These are phyloP conservation scores for Melanotaenia boesemani DNA, from an alignment of 2,797 vertebrate species.

Conservation along the genomic window DNA sequence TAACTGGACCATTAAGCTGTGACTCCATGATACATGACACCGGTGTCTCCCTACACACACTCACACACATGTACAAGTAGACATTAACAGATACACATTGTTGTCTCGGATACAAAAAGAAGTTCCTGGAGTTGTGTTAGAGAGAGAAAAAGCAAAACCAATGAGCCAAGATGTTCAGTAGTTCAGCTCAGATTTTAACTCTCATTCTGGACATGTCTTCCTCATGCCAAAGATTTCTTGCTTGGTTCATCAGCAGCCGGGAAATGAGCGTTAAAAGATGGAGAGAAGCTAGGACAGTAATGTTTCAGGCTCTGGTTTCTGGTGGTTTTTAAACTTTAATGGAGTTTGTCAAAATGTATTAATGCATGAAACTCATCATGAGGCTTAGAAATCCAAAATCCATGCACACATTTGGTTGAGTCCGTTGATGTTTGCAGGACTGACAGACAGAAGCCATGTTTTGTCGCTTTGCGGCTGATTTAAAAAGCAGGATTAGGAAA, in stretches of 20 bases:
- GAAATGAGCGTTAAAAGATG: slow-evolving; percentile 7
- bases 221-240: not conserved
- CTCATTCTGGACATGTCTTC: slow-evolving; percentile 14
- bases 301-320: not conserved
- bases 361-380: not conserved
- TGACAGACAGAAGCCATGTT: too few species aligned
- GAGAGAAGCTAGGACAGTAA: not conserved
- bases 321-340: not conserved
- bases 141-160: slow-evolving; percentile 29
- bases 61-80: slow-evolving; percentile 24
- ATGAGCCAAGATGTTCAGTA: slow-evolving; percentile 25
- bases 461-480: too few species aligned
- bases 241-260: slow-evolving; percentile 11
- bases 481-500: too few species aligned
- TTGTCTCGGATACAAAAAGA: slow-evolving; percentile 26
- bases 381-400: not conserved
- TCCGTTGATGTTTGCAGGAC: too few species aligned
- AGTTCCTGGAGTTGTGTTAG: slow-evolving; percentile 25
- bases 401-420: not conserved
- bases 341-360: not conserved
- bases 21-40: slow-evolving; percentile 72
- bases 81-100: slow-evolving; percentile 24
- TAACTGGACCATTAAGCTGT: slow-evolving; percentile 70
- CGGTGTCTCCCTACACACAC: slow-evolving; percentile 17
- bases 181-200: slow-evolving; percentile 16